A percentile compares a stretch with the other conserved stretches of the same genome.
Evolutionary conservation across 2,113 vertebrate genomes (phyloP).

Genomic region (Carollia perspicillata): DNA sequence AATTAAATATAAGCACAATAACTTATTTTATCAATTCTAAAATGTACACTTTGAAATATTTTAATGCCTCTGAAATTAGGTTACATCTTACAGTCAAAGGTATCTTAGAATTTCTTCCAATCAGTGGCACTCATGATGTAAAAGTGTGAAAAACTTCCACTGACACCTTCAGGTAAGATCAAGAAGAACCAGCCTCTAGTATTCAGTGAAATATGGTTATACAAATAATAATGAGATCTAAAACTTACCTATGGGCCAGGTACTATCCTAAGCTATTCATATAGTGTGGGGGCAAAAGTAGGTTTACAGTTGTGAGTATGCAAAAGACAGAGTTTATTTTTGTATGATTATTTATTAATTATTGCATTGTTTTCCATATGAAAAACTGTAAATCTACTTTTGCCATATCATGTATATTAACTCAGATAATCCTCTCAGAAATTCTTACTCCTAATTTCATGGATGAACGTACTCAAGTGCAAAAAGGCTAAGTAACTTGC

Average conservation of each 20-base stretch:
- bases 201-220: background rate
- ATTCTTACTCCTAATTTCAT: background rate
- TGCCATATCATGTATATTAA: background rate
- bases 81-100: constrained; percentile 2
- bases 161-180: constrained; percentile 24
- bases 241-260: background rate
- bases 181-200: constrained; percentile 22
- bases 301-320: background rate
- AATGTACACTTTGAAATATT: constrained; percentile 18
- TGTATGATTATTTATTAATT: background rate
- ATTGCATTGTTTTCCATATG: background rate
- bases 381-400: background rate
- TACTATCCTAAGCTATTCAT: background rate
- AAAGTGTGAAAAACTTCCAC: constrained; percentile 28
- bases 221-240: constrained; percentile 5
- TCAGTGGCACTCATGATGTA: background rate
- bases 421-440: background rate
- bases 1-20: constrained; percentile 1
- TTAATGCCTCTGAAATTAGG: constrained; percentile 24
- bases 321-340: background rate
- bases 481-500: constrained; percentile 10
- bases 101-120: constrained; percentile 28
- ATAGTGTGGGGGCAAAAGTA: background rate
- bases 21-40: constrained; percentile 24
- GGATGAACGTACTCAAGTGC: background rate